A percentile compares a stretch with the other conserved stretches of the same genome.
These are phyloP conservation scores for Hylomyscus alleni DNA, from an alignment of 2,797 vertebrate genomes.

Conservation along the genomic window DNA sequence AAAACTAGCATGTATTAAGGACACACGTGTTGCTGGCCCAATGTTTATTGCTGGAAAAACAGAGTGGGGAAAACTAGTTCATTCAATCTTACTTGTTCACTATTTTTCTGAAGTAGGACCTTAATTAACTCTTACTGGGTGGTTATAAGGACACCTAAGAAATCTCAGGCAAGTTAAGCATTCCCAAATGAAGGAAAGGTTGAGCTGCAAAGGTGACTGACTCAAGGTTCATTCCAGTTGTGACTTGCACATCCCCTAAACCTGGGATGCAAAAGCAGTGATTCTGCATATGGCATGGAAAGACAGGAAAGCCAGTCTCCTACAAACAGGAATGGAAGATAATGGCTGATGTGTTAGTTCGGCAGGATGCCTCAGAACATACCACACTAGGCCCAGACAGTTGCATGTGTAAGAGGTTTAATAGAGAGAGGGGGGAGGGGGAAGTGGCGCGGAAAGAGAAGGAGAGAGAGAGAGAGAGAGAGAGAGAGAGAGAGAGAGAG, in stretches of 20 bases:
- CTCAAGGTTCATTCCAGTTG: not conserved
- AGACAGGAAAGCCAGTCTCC: slow-evolving; percentile 65
- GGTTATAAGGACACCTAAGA: not conserved
- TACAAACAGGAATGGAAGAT: slow-evolving; percentile 79
- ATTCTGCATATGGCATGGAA: slow-evolving; percentile 56
- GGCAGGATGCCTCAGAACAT: too few species aligned
- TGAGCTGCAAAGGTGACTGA: not conserved
- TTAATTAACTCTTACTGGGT: not conserved
- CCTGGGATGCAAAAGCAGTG: slow-evolving; percentile 18
- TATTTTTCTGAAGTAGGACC: not conserved
- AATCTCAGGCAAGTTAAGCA: slow-evolving; percentile 50
- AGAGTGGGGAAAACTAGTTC: not conserved
- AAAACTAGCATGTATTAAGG: not conserved
- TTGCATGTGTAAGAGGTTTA: too few species aligned
- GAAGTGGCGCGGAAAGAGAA: too few species aligned
- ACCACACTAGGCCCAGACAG: too few species aligned
- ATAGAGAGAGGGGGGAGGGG: too few species aligned
- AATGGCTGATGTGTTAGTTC: too few species aligned
- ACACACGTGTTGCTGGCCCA: not conserved
- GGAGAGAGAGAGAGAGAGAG: too few species aligned
- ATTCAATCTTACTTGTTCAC: not conserved
- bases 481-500: too few species aligned
- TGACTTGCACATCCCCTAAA: slow-evolving; percentile 14
- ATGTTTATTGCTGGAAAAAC: not conserved
- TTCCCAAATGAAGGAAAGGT: not conserved